Evolutionary conservation across 2,113 vertebrate genomes (phyloP), one percentile per base, ranked within the genome.

Genomic region (Leptobrachium ailaonicum): DNA sequence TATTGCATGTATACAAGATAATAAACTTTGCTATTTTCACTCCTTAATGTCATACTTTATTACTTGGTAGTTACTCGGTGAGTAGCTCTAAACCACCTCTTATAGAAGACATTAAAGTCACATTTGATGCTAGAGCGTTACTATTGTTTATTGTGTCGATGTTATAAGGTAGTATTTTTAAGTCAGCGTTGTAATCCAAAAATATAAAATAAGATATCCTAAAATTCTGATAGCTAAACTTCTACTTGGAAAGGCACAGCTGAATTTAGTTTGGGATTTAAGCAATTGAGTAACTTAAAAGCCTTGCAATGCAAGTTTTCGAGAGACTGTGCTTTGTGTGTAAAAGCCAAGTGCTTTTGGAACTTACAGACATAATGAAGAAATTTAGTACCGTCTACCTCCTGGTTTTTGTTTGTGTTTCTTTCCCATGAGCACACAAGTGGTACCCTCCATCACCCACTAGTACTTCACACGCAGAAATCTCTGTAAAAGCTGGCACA

Each of bases 341-440:
- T 74, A 68, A 74, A 81, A 75, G 71, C 79, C 53, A 81, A 50
- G 66, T 81, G 44, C 79, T 68, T 64, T 74, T 81, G 66, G 72
- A 69, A 60, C 42, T 75, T 75, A 32, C 43, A 75, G 50, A 32
- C 32, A 69, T 53, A 80, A 75, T 40, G 32, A 42, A 74, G 64
- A 81, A 44, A 77, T 12, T 44, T 9, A 6, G 64, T 79, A 68
- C 40, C 69, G 47, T 66, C 66, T 12, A 73, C 76, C 54, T 60
- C 44, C 10, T 60, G 76, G 41, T 74, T 79, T 82, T 71, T 85
- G 68, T 71, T 67, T 63, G 69, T 5, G 73, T 81, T 81, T 70
- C 79, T 82, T 86, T 80, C 84, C 82, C 82, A 66, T 82, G 10
- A 82, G 69, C 85, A 72, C 83, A 77, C 75, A 85, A 72, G 85